Conservation (phyloP, 2,797 vertebrate genomes). For the Hydrolagus colliei region DNA sequence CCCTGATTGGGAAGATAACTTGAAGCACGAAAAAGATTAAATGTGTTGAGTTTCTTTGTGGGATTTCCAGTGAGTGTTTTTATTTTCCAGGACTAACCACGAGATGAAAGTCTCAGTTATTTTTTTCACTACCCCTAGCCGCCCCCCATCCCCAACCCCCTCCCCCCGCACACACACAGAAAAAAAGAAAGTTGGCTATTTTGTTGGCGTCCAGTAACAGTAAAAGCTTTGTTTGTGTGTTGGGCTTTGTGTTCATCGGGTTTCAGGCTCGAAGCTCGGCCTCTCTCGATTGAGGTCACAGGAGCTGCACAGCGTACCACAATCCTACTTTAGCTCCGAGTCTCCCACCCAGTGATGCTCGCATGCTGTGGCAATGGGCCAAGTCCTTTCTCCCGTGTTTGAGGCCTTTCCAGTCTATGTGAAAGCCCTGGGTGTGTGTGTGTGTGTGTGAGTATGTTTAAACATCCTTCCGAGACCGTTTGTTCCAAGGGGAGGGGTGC, state of each 20-base stretch:
- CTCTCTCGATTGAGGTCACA: conserved; percentile 45
- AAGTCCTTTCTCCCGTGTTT: conserved; percentile 55
- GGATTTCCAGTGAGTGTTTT: conserved; percentile 36
- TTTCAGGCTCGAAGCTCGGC: neutral
- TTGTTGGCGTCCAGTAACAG: too few species aligned
- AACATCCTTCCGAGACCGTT: conserved; percentile 49
- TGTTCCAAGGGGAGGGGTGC: conserved; percentile 55
- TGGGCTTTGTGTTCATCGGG: too few species aligned
- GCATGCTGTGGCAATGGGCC: conserved; percentile 43
- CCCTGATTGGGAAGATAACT: too few species aligned
- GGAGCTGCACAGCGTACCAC: conserved; percentile 27
- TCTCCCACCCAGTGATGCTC: too few species aligned
- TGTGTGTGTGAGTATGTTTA: conserved; percentile 41
- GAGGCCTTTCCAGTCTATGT: conserved; percentile 58
- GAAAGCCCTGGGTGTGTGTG: conserved; percentile 45
- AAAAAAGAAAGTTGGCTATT: conserved; percentile 39
- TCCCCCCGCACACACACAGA: conserved; percentile 38
- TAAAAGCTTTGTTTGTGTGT: too few species aligned
- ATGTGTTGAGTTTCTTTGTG: too few species aligned
- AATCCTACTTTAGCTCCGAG: too few species aligned
- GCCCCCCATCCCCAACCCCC: conserved; percentile 27
- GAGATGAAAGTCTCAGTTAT: conserved; percentile 45
- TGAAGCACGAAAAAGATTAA: too few species aligned
- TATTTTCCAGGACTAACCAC: conserved; percentile 44
- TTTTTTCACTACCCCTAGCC: conserved; percentile 48